Percentiles rank a stretch among this genome's conserved stretches.
These are phyloP conservation scores for Colletes latitarsis DNA, from an alignment of 1,140 invertebrate genomes.

Conservation along the genomic window DNA sequence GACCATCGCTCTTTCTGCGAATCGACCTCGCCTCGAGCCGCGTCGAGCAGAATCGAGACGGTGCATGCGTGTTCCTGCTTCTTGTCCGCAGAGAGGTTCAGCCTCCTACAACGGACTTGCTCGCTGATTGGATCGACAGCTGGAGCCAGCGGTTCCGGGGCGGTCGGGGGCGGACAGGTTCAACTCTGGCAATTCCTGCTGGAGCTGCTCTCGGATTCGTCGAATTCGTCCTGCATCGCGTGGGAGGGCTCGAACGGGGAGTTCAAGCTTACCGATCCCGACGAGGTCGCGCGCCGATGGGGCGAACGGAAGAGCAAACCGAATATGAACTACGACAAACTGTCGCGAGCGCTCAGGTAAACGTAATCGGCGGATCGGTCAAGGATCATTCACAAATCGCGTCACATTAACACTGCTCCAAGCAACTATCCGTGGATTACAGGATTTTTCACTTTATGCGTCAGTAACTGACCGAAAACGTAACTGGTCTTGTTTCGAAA, in stretches of 20 bases:
- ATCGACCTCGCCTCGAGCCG: conserved; percentile 40
- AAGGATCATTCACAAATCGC: no score
- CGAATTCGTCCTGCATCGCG: conserved; percentile 94
- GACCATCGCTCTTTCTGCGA: conserved; percentile 41
- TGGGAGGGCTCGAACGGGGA: conserved; percentile 98
- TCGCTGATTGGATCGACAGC: conserved; percentile 82
- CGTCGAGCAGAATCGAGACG: conserved; percentile 10
- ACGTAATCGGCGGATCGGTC: neutral
- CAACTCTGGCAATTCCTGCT: conserved; percentile 99
- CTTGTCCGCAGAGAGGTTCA: conserved; percentile 74
- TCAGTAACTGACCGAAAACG: no score
- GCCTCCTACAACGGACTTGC: conserved; percentile 77
- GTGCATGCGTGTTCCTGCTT: conserved; percentile 64
- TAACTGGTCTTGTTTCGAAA: no score
- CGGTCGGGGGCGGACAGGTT: conserved; percentile 93
- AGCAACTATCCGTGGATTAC: no score
- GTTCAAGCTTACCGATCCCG: conserved; percentile 98
- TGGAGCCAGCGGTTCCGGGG: conserved; percentile 87
- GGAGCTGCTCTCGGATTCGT: conserved; percentile 96
- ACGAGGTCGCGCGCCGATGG: conserved; percentile 98
- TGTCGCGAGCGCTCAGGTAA: conserved; percentile 96
- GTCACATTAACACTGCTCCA: no score
- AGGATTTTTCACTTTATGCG: no score
- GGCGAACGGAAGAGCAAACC: conserved; percentile 98
- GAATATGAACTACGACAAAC: conserved; percentile 99